These are phyloP conservation scores for Xanthia icteritia DNA, from an alignment of 2,888 invertebrate genomes.

Conservation along the genomic window DNA sequence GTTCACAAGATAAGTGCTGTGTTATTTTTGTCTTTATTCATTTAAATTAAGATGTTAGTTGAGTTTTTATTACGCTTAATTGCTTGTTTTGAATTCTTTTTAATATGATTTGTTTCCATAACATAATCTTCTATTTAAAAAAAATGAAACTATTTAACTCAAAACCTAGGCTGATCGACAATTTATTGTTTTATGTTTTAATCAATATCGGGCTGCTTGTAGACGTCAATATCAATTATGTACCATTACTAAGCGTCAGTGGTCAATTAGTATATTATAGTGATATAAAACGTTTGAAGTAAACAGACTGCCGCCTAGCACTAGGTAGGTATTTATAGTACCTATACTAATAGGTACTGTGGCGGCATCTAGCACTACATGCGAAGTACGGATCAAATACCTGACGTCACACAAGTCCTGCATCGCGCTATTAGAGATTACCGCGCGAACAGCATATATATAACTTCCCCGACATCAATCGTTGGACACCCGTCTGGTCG, in stretches of 20 bases:
- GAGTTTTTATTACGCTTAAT: slow-evolving; percentile 9
- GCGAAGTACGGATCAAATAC: too few relatives aligned
- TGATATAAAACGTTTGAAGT: slow-evolving; percentile 35
- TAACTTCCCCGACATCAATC: too few relatives aligned
- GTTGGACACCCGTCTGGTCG: too few relatives aligned
- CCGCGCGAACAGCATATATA: too few relatives aligned
- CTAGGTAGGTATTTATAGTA: neutral
- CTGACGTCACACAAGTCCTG: too few relatives aligned
- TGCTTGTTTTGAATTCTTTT: neutral
- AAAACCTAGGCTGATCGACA: neutral
- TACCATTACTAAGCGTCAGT: slow-evolving; percentile 41
- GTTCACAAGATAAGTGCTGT: slow-evolving; percentile 42
- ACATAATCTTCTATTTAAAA: neutral
- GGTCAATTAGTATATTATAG: slow-evolving; percentile 43
- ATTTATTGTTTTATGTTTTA: slow-evolving; percentile 19
- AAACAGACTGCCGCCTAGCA: neutral
- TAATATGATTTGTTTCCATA: neutral
- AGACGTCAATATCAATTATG: slow-evolving; percentile 41
- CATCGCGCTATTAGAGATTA: too few relatives aligned
- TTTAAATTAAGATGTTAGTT: slow-evolving; percentile 27
- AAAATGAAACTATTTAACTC: too few relatives aligned
- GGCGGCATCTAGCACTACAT: too few relatives aligned
- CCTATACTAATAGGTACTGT: neutral
- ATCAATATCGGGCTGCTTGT: slow-evolving; percentile 20
- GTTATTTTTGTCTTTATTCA: slow-evolving; percentile 22